Evolutionary conservation across 92 coral and sea anemone species (phyloP).

Genomic region (Phenganax stokvisi): DNA sequence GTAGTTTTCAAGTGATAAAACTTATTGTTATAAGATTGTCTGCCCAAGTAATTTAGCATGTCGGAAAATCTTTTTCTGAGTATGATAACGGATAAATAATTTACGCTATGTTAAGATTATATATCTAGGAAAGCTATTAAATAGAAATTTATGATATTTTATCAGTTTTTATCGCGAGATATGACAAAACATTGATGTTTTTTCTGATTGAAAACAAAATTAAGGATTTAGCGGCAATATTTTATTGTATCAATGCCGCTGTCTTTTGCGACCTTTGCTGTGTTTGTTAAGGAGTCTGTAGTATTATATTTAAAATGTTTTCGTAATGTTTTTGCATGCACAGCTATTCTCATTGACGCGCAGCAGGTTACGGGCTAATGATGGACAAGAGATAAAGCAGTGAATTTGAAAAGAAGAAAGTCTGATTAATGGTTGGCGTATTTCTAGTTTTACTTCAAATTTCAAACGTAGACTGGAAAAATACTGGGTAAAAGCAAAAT

Average conservation of each 20-base stretch:
- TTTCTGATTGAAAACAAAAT: too few species aligned
- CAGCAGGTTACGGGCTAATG: too few species aligned
- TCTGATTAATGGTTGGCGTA: too few species aligned
- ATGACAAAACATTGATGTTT: too few species aligned
- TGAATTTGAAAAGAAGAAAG: too few species aligned
- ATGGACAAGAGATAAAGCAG: too few species aligned
- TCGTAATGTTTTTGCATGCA: too few species aligned
- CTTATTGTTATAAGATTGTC: background rate
- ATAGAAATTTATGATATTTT: background rate
- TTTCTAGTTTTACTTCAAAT: too few species aligned
- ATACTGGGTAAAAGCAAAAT: too few species aligned
- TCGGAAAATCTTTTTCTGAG: background rate
- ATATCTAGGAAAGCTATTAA: background rate
- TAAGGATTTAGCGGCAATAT: background rate
- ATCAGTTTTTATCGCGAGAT: background rate
- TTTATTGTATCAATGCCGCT: background rate
- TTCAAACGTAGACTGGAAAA: too few species aligned
- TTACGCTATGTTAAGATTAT: background rate
- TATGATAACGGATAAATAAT: conserved; percentile 5
- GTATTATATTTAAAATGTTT: too few species aligned
- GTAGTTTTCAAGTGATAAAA: background rate
- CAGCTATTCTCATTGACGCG: too few species aligned
- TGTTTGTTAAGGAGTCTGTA: background rate
- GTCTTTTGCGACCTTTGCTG: background rate
- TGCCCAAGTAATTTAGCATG: background rate